Conservation (phyloP, 2,797 vertebrate genomes). For the Typhlichthys eigenmanni region DNA sequence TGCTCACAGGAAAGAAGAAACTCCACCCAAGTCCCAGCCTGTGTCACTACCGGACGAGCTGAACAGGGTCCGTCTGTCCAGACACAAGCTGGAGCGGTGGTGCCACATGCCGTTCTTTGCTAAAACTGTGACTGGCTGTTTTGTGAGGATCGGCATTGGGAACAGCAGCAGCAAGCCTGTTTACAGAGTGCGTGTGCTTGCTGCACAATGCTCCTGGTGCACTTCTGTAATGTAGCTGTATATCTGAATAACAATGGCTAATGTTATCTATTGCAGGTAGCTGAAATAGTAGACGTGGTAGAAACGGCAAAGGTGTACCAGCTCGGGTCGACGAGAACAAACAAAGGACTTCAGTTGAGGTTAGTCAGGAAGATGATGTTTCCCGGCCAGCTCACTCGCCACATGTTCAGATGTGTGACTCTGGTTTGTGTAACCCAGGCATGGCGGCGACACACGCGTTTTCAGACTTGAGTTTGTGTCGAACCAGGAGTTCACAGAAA, state of each 20-base stretch:
- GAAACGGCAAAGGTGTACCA: conserved; percentile 98
- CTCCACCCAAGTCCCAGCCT: conserved; percentile 93
- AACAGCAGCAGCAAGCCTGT: conserved; percentile 99
- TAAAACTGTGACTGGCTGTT: conserved; percentile 97
- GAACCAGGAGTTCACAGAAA: conserved; percentile 98
- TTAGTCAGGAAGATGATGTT: conserved; percentile 47
- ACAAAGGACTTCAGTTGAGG: conserved; percentile 96
- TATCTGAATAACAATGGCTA: background rate
- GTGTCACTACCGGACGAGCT: conserved; percentile 95
- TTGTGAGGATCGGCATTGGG: conserved; percentile 96
- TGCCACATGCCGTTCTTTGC: conserved; percentile 99
- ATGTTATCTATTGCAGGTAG: conserved; percentile 79
- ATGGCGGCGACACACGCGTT: conserved; percentile 92
- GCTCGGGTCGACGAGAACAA: conserved; percentile 92
- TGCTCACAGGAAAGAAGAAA: conserved; percentile 86
- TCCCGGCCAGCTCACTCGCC: background rate
- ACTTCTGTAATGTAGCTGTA: background rate
- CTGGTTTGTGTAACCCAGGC: conserved; percentile 71
- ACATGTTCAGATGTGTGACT: background rate
- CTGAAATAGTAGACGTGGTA: conserved; percentile 96
- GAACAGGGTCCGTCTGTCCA: conserved; percentile 91
- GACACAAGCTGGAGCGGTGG: conserved; percentile 98
- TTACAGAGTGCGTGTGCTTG: conserved; percentile 84
- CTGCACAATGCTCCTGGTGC: fast-evolving
- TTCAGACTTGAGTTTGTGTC: conserved; percentile 98